Evolutionary conservation across 2,797 vertebrate species (phyloP).

Genomic region (Aplochiton taeniatus): DNA sequence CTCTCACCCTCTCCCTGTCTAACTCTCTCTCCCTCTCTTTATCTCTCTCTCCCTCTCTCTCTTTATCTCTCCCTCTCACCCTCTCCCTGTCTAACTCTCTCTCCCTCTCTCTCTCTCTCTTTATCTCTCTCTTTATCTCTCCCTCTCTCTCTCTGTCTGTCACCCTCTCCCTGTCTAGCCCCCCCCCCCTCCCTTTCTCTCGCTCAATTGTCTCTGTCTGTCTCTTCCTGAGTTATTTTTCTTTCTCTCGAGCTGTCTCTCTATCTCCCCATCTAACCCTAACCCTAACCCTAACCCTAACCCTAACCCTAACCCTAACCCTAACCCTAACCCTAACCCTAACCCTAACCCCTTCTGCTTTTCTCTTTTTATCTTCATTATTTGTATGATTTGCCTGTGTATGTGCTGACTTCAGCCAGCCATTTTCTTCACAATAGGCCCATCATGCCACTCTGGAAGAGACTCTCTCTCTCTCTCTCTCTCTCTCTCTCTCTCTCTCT

Average conservation of each 20-base stretch:
- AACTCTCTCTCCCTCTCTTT: too few relatives aligned
- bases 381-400: constrained; percentile 19
- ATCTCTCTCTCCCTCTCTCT: not conserved
- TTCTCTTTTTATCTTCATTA: too few relatives aligned
- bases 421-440: constrained; percentile 67
- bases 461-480: constrained; percentile 63
- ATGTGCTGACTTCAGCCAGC: constrained; percentile 66
- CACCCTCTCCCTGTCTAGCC: not conserved
- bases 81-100: not conserved
- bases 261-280: too few relatives aligned
- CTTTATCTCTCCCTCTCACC: not conserved
- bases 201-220: not conserved
- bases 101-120: not conserved
- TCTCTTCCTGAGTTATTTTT: not conserved
- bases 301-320: too few relatives aligned
- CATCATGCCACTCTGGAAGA: constrained; percentile 73
- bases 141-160: not conserved
- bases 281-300: too few relatives aligned
- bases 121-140: not conserved
- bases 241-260: not conserved
- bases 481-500: not conserved
- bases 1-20: not conserved
- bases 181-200: not conserved
- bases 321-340: too few relatives aligned
- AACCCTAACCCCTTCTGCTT: too few relatives aligned